These are phyloP conservation scores for Radopholus similis DNA, from an alignment of 1,140 invertebrate genomes.

Conservation along the genomic window DNA sequence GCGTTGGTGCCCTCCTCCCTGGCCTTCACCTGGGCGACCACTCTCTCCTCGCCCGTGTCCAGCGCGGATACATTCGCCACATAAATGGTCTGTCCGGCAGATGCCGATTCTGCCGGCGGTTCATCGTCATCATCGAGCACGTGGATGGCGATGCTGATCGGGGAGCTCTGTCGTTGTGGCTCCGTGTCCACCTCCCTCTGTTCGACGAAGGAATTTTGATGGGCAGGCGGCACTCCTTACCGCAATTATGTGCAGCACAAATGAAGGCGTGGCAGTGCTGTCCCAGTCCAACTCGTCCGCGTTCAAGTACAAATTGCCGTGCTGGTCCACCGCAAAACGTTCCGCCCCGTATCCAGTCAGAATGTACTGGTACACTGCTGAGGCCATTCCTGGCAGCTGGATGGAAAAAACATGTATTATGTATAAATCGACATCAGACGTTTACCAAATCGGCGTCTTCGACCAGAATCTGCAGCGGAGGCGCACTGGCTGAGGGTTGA, in stretches of 20 bases:
- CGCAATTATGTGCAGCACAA: conserved; percentile 49
- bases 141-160: conserved; percentile 54
- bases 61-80: conserved; percentile 55
- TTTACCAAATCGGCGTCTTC: conserved; percentile 53
- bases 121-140: conserved; percentile 37
- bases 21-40: conserved; percentile 31
- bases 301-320: conserved; percentile 53
- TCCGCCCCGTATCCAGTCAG: conserved; percentile 55
- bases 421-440: not conserved
- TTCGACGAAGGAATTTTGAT: too few relatives aligned
- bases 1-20: conserved; percentile 33
- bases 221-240: not conserved
- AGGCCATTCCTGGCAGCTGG: conserved; percentile 57
- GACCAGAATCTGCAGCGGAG: conserved; percentile 56
- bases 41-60: conserved; percentile 25
- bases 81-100: conserved; percentile 50
- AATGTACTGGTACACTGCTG: conserved; percentile 58
- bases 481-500: conserved; percentile 35
- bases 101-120: not conserved
- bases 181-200: conserved; percentile 50
- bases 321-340: conserved; percentile 58
- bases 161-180: conserved; percentile 46
- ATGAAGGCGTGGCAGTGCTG: conserved; percentile 48
- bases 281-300: conserved; percentile 24
- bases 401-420: conserved; percentile 17